Conservation (phyloP, 2,113 vertebrate genomes). For the Numenius arquata region DNA sequence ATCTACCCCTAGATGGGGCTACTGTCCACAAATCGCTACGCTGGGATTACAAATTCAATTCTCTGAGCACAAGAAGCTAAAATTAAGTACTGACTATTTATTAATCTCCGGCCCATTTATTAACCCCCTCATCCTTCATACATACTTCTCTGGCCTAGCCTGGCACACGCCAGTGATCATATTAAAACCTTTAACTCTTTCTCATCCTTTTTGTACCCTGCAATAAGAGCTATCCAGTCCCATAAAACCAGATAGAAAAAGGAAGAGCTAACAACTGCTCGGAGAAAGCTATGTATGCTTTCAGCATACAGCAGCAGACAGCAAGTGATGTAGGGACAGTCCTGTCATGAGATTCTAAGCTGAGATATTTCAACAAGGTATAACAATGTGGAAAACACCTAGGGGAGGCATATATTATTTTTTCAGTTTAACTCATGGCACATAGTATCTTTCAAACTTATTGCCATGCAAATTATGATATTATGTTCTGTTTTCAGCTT, state of each 20-base stretch:
- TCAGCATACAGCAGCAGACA: background rate
- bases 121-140: conserved; percentile 46
- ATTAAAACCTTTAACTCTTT: background rate
- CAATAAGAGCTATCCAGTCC: background rate
- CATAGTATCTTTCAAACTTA: background rate
- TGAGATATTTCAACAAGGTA: background rate
- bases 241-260: background rate
- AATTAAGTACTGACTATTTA: conserved; percentile 60
- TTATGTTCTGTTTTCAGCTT: background rate
- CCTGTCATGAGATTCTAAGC: background rate
- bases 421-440: background rate
- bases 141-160: background rate
- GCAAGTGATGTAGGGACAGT: background rate
- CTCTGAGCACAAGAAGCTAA: background rate
- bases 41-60: background rate
- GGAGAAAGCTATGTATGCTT: background rate
- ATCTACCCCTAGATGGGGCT: conserved; percentile 73
- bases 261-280: background rate
- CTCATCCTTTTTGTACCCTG: background rate
- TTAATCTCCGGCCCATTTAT: conserved; percentile 58
- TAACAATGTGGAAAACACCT: background rate
- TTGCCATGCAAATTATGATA: background rate
- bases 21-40: background rate
- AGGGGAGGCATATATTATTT: background rate
- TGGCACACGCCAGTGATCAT: background rate